These are phyloP conservation scores for Ploceus nigricollis DNA, from an alignment of 2,113 vertebrate genomes.

Conservation along the genomic window DNA sequence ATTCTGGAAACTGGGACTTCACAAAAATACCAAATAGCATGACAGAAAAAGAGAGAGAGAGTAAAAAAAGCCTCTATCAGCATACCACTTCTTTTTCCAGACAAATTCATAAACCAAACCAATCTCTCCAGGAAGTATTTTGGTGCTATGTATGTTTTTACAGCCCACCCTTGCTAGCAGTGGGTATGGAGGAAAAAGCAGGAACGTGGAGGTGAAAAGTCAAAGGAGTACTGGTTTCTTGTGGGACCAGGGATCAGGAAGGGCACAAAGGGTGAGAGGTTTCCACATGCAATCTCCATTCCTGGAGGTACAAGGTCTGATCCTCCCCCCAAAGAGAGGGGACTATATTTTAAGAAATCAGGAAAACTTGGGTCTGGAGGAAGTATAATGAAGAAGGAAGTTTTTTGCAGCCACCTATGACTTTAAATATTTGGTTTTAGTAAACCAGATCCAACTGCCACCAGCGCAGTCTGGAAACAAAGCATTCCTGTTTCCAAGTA, in stretches of 20 bases:
- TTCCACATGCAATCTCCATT: not conserved
- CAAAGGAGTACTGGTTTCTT: not conserved
- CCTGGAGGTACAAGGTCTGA: not conserved
- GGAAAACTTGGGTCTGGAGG: not conserved
- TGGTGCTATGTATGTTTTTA: not conserved
- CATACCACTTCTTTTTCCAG: not conserved
- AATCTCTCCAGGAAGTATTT: not conserved
- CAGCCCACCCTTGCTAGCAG: not conserved
- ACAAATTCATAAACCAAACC: not conserved
- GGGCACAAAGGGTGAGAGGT: fast-evolving
- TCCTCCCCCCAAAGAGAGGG: fast-evolving
- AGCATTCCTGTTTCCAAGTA: not conserved
- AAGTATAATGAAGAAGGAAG: not conserved
- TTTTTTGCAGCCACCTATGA: not conserved
- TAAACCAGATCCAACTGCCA: not conserved
- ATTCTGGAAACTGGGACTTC: conserved; percentile 1
- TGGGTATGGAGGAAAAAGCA: not conserved
- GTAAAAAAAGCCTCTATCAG: not conserved
- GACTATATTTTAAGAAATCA: not conserved
- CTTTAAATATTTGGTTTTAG: not conserved
- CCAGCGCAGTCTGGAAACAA: not conserved
- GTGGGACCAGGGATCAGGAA: not conserved
- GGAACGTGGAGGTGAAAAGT: not conserved
- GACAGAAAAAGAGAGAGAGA: not conserved
- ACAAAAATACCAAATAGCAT: not conserved